A percentile compares a stretch with the other conserved stretches of the same genome.
Conservation (phyloP, 2,113 vertebrate species). For the Cyanistes caeruleus region DNA sequence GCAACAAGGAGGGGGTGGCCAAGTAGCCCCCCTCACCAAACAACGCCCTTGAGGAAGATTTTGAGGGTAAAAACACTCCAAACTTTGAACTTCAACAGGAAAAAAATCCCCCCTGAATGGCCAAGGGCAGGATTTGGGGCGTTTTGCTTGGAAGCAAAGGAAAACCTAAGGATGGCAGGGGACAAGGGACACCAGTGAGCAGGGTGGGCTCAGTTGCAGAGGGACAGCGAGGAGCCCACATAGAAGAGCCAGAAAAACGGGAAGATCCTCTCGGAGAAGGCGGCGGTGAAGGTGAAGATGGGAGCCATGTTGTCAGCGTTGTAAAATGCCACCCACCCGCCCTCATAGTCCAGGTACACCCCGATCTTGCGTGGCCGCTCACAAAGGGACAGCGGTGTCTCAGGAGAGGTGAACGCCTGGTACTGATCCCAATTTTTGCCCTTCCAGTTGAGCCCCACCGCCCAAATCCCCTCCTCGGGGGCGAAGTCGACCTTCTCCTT, state of each 20-base stretch:
- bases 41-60: neutral
- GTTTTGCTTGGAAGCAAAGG: neutral
- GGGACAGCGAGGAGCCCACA: conserved; percentile 40
- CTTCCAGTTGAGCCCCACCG: conserved; percentile 59
- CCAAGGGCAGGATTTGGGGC: neutral
- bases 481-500: conserved; percentile 57
- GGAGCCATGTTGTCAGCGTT: conserved; percentile 30
- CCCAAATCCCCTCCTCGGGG: conserved; percentile 54
- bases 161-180: neutral
- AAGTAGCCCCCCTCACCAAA: neutral
- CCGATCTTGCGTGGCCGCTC: conserved; percentile 35
- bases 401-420: conserved; percentile 31
- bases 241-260: conserved; percentile 62
- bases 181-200: neutral
- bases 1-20: neutral
- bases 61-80: neutral
- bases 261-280: conserved; percentile 33
- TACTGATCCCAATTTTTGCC: conserved; percentile 64
- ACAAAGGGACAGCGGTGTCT: neutral
- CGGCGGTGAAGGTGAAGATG: conserved; percentile 49
- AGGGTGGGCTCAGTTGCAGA: neutral
- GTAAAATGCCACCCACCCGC: conserved; percentile 6
- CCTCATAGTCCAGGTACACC: conserved; percentile 40
- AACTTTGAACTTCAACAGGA: neutral
- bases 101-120: neutral